A percentile compares a stretch with the other conserved stretches of the same genome.
phyloP scores from a whole-genome alignment of 2,888 invertebrate genomes.

The Marasmarcha lunaedactyla region DNA sequence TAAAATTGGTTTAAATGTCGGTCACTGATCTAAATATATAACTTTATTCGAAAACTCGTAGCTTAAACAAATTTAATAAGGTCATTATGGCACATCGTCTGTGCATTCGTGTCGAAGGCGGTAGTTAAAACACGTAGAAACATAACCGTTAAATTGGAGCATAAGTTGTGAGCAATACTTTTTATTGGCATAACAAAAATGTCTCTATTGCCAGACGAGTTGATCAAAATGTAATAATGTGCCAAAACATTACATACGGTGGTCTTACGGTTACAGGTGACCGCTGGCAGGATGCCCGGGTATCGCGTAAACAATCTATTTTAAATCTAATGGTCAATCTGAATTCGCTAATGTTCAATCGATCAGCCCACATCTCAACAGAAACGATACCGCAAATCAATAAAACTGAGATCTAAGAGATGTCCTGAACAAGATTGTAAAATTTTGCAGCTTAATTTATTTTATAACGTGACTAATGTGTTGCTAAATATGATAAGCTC shows the following conservation, averaged over 20 bases:
- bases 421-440: too few relatives aligned
- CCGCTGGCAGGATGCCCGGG: slow-evolving; percentile 53
- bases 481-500: too few relatives aligned
- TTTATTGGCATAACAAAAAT: slow-evolving; percentile 18
- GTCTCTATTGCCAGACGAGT: slow-evolving; percentile 26
- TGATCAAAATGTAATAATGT: slow-evolving; percentile 47
- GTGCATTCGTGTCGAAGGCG: too few relatives aligned
- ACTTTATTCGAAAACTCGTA: too few relatives aligned
- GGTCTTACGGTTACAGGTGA: slow-evolving; percentile 40
- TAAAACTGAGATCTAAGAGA: background rate
- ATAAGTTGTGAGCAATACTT: background rate
- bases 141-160: too few relatives aligned
- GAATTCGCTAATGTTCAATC: slow-evolving; percentile 19
- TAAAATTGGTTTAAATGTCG: too few relatives aligned
- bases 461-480: too few relatives aligned
- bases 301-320: slow-evolving; percentile 67
- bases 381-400: background rate
- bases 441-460: too few relatives aligned
- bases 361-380: slow-evolving; percentile 17
- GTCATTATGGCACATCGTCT: too few relatives aligned
- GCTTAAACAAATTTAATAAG: too few relatives aligned
- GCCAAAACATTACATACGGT: slow-evolving; percentile 52
- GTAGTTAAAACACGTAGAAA: too few relatives aligned
- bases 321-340: slow-evolving; percentile 52
- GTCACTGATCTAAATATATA: too few relatives aligned